phyloP scores from a whole-genome alignment of 1,140 invertebrate genomes.

The Listronotus bonariensis region DNA sequence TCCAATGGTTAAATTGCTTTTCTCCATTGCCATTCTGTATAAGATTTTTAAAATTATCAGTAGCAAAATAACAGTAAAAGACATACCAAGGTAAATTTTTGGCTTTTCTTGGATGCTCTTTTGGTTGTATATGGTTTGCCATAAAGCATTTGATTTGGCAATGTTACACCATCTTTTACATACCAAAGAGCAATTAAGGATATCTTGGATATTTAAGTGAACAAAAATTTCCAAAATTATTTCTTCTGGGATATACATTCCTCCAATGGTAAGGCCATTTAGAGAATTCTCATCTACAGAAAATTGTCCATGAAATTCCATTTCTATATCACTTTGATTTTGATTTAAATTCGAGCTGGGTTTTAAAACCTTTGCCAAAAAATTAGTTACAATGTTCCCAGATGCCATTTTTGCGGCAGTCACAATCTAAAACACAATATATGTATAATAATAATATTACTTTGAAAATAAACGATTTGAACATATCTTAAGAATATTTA shows the following conservation, averaged over 20 bases:
- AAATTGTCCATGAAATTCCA: constrained; percentile 31
- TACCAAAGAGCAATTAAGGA: constrained; percentile 45
- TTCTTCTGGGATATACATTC: constrained; percentile 50
- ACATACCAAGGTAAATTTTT: constrained; percentile 50
- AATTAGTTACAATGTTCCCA: no score
- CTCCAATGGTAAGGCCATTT: constrained; percentile 48
- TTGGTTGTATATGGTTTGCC: constrained; percentile 42
- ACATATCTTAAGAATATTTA: no score
- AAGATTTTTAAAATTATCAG: constrained; percentile 51
- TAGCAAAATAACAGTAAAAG: constrained; percentile 48
- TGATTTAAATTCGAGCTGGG: no score
- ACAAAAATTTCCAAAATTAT: constrained; percentile 48
- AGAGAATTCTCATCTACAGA: constrained; percentile 29
- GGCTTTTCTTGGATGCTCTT: constrained; percentile 34
- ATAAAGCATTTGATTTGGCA: constrained; percentile 45
- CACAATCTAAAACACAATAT: no score
- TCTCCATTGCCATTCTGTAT: constrained; percentile 55
- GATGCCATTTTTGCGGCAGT: no score
- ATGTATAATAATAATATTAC: no score
- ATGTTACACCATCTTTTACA: constrained; percentile 52
- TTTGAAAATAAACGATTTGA: no score
- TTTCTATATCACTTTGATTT: background rate
- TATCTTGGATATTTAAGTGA: constrained; percentile 38
- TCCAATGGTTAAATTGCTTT: constrained; percentile 51
- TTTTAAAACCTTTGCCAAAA: no score